Evolutionary conservation across 2,113 vertebrate species (phyloP).

Genomic region (Tinamus guttatus): DNA sequence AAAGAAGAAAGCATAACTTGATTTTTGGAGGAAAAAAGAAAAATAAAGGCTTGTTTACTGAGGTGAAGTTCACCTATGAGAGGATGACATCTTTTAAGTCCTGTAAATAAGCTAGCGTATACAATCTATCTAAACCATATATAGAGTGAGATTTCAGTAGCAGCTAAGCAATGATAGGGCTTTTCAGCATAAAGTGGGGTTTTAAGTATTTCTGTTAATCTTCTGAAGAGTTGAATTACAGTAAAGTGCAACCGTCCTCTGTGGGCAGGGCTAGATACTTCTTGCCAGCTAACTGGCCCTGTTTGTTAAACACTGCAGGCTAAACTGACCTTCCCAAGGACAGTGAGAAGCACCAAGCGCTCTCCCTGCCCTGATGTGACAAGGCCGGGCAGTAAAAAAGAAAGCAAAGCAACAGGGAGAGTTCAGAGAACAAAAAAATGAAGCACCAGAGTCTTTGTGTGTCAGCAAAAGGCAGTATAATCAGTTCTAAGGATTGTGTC

Average conservation of each 20-base stretch:
- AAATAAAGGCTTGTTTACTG: too few species aligned
- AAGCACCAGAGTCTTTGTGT: neutral
- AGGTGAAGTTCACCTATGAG: neutral
- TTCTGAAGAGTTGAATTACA: neutral
- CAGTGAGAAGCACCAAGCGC: neutral
- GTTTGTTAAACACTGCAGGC: neutral
- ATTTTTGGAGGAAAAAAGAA: neutral
- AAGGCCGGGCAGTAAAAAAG: neutral
- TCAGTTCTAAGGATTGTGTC: neutral
- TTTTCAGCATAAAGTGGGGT: neutral
- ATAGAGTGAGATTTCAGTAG: neutral
- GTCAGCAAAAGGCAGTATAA: neutral
- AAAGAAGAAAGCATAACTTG: neutral
- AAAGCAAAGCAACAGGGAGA: neutral
- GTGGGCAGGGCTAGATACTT: neutral
- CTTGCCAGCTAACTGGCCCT: neutral
- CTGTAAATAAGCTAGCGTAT: neutral
- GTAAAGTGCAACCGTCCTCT: neutral
- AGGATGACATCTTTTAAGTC: neutral
- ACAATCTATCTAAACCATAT: neutral
- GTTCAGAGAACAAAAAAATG: neutral
- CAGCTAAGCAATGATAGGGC: neutral
- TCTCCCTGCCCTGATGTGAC: neutral
- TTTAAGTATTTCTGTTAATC: neutral
- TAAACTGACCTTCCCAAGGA: neutral